A percentile compares a stretch with the other conserved stretches of the same genome.
Evolutionary conservation across 1,140 invertebrate species (phyloP).

Genomic region (Lucilia cuprina): DNA sequence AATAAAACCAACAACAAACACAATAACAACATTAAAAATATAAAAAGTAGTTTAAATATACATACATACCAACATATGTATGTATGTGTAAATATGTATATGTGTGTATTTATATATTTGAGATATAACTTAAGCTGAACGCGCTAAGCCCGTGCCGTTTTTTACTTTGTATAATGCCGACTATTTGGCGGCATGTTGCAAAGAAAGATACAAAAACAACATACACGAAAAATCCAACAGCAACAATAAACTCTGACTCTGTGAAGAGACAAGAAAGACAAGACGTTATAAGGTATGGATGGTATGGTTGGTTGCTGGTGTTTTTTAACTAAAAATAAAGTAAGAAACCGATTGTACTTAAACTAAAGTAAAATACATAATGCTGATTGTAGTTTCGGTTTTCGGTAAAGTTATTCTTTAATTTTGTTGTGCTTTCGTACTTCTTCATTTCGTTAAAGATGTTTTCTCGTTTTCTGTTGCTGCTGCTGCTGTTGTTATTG

Average conservation of each 20-base stretch:
- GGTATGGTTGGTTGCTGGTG: not conserved
- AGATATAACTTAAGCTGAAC: conserved; percentile 54
- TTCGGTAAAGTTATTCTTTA: not conserved
- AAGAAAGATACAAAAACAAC: conserved; percentile 36
- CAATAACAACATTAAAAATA: not conserved
- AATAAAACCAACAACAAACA: conserved; percentile 1
- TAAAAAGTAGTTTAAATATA: not conserved
- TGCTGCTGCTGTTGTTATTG: not conserved
- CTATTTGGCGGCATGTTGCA: conserved; percentile 41
- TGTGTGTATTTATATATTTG: conserved; percentile 36
- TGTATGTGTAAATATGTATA: not conserved
- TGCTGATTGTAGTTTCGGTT: not conserved
- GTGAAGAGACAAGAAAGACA: not conserved
- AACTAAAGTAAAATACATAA: not conserved
- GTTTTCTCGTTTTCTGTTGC: not conserved
- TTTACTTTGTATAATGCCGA: conserved; percentile 60
- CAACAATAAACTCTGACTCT: not conserved
- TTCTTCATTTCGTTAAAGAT: conserved; percentile 12
- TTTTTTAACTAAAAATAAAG: not conserved
- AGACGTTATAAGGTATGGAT: not conserved
- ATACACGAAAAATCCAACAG: not conserved
- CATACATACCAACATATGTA: too few relatives aligned
- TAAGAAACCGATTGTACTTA: not conserved
- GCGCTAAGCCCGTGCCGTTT: conserved; percentile 63
- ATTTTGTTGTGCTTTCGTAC: not conserved